These are phyloP conservation scores for Leptura quadrifasciata DNA, from an alignment of 2,888 invertebrate genomes.

Conservation along the genomic window DNA sequence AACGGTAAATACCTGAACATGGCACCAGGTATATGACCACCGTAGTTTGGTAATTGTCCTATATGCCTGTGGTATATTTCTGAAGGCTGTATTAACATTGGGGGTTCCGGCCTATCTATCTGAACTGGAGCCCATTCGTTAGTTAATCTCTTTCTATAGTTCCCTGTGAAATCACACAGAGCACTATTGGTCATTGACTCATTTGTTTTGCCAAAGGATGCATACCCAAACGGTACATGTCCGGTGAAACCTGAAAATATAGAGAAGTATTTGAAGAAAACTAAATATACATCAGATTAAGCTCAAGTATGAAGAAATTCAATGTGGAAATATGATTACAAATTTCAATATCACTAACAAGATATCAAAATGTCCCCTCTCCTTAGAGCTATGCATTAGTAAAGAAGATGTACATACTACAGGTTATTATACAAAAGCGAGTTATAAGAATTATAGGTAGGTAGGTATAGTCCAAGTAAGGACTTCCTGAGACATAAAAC, in stretches of 20 bases:
- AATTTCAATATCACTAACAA: too few species aligned
- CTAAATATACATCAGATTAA: too few species aligned
- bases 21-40: conserved; percentile 86
- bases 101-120: conserved; percentile 75
- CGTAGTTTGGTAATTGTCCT: conserved; percentile 86
- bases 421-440: too few species aligned
- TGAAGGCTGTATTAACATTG: conserved; percentile 74
- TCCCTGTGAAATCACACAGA: conserved; percentile 84
- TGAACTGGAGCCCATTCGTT: conserved; percentile 86
- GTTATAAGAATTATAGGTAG: too few species aligned
- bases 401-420: too few species aligned
- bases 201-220: conserved; percentile 80
- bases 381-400: too few species aligned
- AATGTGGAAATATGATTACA: too few species aligned
- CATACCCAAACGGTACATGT: conserved; percentile 81
- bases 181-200: conserved; percentile 82
- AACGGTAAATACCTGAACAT: conserved; percentile 78
- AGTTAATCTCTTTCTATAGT: conserved; percentile 83
- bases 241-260: conserved; percentile 78
- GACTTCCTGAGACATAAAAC: too few species aligned
- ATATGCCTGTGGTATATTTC: conserved; percentile 85
- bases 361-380: too few species aligned
- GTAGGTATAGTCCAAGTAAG: too few species aligned
- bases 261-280: not conserved
- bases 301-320: too few species aligned